Percentiles rank a stretch among this genome's conserved stretches.
Conservation (phyloP, 2,797 vertebrate species). For the Danio jaintianensis region DNA sequence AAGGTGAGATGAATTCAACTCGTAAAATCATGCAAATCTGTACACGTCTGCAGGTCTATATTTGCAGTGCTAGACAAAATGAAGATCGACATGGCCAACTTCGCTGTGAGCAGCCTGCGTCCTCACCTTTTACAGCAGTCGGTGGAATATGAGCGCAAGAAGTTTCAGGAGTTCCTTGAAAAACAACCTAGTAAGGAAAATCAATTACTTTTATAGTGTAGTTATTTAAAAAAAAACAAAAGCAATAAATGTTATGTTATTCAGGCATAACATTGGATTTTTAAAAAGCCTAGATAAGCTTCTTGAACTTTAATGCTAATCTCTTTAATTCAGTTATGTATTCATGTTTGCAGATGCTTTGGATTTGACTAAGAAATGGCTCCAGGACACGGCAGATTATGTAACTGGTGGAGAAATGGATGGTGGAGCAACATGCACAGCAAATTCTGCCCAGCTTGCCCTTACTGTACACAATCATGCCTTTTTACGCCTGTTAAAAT, state of each 20-base stretch:
- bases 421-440: slow-evolving; percentile 61
- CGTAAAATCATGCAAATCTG: background rate
- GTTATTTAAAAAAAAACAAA: background rate
- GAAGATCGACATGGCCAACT: slow-evolving; percentile 99
- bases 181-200: slow-evolving; percentile 90
- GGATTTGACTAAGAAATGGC: slow-evolving; percentile 91
- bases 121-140: slow-evolving; percentile 97
- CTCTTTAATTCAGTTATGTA: background rate
- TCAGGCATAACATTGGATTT: background rate
- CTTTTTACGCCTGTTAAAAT: slow-evolving; percentile 90
- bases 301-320: background rate
- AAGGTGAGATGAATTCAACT: background rate
- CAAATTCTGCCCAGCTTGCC: slow-evolving; percentile 64
- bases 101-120: slow-evolving; percentile 90
- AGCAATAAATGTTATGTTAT: background rate
- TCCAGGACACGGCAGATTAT: slow-evolving; percentile 84
- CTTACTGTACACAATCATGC: slow-evolving; percentile 85
- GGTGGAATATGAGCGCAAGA: slow-evolving; percentile 94
- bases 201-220: background rate
- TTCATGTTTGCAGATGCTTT: slow-evolving; percentile 83
- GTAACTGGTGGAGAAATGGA: slow-evolving; percentile 69
- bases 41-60: slow-evolving; percentile 81
- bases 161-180: slow-evolving; percentile 93
- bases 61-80: slow-evolving; percentile 94
- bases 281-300: background rate